phyloP scores from a whole-genome alignment of 2,113 vertebrate species.

The Bubo scandiacus region DNA sequence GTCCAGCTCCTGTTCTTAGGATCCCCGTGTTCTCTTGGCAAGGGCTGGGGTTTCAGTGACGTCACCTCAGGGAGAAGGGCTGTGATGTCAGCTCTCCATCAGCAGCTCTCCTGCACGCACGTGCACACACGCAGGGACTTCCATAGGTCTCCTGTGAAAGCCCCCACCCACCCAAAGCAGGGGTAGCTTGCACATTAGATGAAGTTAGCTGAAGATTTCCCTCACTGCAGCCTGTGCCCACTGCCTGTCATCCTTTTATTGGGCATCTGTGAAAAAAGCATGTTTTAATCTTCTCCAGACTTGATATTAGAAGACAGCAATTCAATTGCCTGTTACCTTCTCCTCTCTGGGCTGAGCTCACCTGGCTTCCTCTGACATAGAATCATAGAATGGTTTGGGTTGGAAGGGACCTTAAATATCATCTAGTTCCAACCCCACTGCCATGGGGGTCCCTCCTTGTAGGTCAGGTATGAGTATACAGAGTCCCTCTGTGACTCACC shows the following conservation, averaged over 20 bases:
- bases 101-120: neutral
- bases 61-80: neutral
- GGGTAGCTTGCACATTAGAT: neutral
- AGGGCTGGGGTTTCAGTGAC: neutral
- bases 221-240: neutral
- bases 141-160: neutral
- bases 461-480: neutral
- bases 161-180: neutral
- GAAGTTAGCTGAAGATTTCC: neutral
- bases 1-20: neutral
- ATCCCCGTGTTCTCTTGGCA: accelerated
- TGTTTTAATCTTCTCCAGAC: neutral
- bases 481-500: neutral
- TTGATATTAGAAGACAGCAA: neutral
- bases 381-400: too few relatives aligned
- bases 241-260: neutral
- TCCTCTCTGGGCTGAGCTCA: neutral
- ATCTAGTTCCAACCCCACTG: too few relatives aligned
- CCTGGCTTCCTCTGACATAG: neutral
- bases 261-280: neutral
- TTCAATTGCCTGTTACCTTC: neutral
- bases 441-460: too few relatives aligned
- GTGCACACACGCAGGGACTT: neutral
- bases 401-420: too few relatives aligned
- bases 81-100: neutral